A percentile compares a stretch with the other conserved stretches of the same genome.
Evolutionary conservation across 1,140 invertebrate genomes (phyloP).

Genomic region (Formica exsecta): DNA sequence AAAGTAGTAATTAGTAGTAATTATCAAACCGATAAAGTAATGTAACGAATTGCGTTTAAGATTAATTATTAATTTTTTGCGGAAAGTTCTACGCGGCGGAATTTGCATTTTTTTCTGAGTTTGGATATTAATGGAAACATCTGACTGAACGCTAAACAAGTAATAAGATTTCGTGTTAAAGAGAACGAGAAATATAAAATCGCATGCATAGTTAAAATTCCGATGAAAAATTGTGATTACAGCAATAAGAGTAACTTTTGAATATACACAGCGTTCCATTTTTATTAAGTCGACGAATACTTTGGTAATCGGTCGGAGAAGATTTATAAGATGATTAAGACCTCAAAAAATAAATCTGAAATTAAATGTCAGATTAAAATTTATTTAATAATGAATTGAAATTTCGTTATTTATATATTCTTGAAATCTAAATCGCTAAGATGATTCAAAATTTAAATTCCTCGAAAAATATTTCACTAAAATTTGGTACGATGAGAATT

Average conservation of each 20-base stretch:
- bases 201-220: neutral
- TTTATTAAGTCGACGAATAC: conserved; percentile 22
- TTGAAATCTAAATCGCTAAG: neutral
- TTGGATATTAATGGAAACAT: conserved; percentile 48
- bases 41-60: conserved; percentile 1
- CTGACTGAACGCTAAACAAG: conserved; percentile 2
- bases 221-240: neutral
- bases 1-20: conserved; percentile 3
- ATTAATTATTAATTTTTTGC: conserved; percentile 25
- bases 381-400: neutral
- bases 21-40: conserved; percentile 11
- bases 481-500: conserved; percentile 1
- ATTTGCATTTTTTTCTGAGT: conserved; percentile 9
- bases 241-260: conserved; percentile 4
- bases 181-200: conserved; percentile 38
- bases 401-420: neutral
- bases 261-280: neutral
- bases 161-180: conserved; percentile 35
- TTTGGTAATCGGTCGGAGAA: neutral
- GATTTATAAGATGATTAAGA: conserved; percentile 13
- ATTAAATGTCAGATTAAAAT: conserved; percentile 21
- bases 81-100: neutral
- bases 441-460: neutral
- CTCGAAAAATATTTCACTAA: neutral
- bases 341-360: conserved; percentile 8